Evolutionary conservation across 2,113 vertebrate genomes (phyloP).

Genomic region (Sebastes fasciatus): DNA sequence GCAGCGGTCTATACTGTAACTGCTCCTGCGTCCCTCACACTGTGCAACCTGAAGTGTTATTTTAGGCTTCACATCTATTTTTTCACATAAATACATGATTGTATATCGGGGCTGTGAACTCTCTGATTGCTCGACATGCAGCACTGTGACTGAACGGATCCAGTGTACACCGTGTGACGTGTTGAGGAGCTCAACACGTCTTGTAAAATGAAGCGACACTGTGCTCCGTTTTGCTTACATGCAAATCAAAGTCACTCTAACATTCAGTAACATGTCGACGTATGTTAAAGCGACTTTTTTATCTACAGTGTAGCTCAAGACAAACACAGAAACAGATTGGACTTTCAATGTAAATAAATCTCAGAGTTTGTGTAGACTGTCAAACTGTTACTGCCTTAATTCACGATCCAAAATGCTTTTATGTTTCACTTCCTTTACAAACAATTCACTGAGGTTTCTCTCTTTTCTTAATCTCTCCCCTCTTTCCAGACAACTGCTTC

Average conservation of each 20-base stretch:
- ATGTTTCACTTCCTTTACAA: slow-evolving; percentile 40
- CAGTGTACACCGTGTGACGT: background rate
- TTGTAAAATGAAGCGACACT: background rate
- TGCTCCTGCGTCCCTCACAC: slow-evolving; percentile 11
- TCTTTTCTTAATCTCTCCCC: slow-evolving; percentile 58
- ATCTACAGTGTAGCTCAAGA: background rate
- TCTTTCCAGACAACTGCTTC: slow-evolving; percentile 76
- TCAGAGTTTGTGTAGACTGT: background rate
- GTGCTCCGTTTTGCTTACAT: background rate
- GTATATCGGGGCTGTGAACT: background rate
- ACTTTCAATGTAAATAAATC: slow-evolving; percentile 6
- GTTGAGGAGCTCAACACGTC: background rate
- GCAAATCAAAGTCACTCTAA: background rate
- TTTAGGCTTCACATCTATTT: slow-evolving; percentile 1
- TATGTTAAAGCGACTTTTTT: background rate
- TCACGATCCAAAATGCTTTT: slow-evolving; percentile 23
- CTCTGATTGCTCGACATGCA: background rate
- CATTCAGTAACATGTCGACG: background rate
- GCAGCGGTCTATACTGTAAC: background rate
- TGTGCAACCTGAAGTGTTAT: slow-evolving; percentile 6
- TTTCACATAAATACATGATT: slow-evolving; percentile 8
- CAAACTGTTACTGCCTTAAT: background rate
- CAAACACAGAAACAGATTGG: background rate
- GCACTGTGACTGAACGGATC: background rate
- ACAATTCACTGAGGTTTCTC: slow-evolving; percentile 36